phyloP scores from a whole-genome alignment of 2,888 invertebrate species.

The Sussaba pulchella region DNA sequence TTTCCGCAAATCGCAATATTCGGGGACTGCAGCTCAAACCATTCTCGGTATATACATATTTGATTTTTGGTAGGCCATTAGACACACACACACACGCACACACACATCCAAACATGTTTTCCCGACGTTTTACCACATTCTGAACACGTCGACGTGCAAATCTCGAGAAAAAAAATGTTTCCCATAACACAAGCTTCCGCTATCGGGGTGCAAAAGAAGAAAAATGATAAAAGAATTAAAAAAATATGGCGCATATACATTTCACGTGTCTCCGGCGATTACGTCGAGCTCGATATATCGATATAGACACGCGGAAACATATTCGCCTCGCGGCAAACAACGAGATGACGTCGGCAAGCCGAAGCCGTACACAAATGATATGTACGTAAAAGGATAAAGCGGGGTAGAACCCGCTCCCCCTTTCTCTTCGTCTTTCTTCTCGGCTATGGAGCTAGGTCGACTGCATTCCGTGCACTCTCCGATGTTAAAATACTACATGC shows the following conservation, averaged over 20 bases:
- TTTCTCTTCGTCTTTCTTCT: constrained; percentile 54
- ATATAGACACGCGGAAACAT: constrained; percentile 57
- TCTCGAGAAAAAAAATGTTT: no score
- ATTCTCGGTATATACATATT: no score
- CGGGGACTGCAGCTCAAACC: no score
- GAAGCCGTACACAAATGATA: constrained; percentile 63
- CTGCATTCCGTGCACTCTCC: constrained; percentile 63
- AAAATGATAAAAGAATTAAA: background rate
- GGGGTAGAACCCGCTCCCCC: constrained; percentile 42
- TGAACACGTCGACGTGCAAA: no score
- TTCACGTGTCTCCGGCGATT: constrained; percentile 27
- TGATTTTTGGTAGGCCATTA: no score
- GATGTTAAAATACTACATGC: constrained; percentile 32
- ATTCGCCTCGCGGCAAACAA: constrained; percentile 44
- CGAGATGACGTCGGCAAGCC: constrained; percentile 54
- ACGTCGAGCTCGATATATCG: constrained; percentile 14
- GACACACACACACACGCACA: no score
- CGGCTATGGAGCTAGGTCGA: constrained; percentile 57
- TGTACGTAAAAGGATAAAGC: constrained; percentile 64
- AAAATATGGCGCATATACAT: background rate
- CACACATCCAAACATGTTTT: no score
- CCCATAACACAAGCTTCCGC: no score
- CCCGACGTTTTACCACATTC: no score
- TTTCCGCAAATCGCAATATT: no score
- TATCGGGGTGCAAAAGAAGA: no score